Evolutionary conservation across 2,888 invertebrate genomes (phyloP), one percentile per base, ranked within the genome.

Genomic region (Netelia fuscicornis): DNA sequence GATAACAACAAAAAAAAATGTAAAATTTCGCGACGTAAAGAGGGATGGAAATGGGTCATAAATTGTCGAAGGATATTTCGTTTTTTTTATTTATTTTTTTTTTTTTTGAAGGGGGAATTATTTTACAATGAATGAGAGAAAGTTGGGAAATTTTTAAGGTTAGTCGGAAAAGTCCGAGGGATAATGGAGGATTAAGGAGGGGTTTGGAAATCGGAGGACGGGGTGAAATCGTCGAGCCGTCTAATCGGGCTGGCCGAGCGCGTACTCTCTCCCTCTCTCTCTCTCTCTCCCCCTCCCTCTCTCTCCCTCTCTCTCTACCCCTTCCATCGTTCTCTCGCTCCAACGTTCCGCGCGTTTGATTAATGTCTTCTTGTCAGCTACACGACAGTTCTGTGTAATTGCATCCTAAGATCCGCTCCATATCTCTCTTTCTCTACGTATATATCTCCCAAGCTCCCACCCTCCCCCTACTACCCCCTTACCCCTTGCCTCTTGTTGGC

Each of bases 351-450:
- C 52, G 56, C 78, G 60, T 81, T 81, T 86, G 85, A 86, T 86
- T 85, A 86, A 86, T 86, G 86, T 70, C 78, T 80, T 75, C 85
- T 79, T 85, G 85, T 86, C 86, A 81, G 72, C 64, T 81, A 84
- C 81, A 86, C 83, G 83, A 84, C 85, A 84, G 75, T 81, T 68
- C 67, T 74, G 70, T 83, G 86, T 85, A 86, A 85, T 86, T 86
- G 83, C 83, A 64, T 81, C 85, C 81, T 72, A 74, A 83, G 68
- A 81, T 67, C 68, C 62, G 10, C 13, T 64, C 20, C 30, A 64
- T 54, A 17, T 62, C n/a, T 54, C 64, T 37, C 13, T 67, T 48
- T 54, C 25, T 62, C 70, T 44, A 20, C 65, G 11, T 62, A n/a
- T 42, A n/a, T 25, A n/a, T 64, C 52, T 42, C 17, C 56, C 52